A percentile compares a stretch with the other conserved stretches of the same genome.
Evolutionary conservation across 2,113 vertebrate species (phyloP).

Genomic region (Mesembrinibis cayennensis): DNA sequence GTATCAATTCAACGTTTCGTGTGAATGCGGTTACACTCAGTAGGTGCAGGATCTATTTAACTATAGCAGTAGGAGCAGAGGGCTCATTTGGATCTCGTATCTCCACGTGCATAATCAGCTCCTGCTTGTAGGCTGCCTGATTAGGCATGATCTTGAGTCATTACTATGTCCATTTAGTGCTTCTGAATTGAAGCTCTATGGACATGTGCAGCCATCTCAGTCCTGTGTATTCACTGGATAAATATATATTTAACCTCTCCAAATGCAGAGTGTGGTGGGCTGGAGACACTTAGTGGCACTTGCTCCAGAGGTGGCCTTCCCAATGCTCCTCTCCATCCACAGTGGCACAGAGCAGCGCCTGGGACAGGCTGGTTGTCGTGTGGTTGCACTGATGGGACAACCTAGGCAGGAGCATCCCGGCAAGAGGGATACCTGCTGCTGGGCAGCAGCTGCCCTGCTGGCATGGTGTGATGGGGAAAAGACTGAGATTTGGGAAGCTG

Average conservation of each 20-base stretch:
- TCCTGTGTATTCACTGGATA: neutral
- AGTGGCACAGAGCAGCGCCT: fast-evolving
- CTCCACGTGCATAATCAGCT: neutral
- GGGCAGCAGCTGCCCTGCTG: neutral
- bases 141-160: neutral
- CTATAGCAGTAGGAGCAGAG: neutral
- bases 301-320: neutral
- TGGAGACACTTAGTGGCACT: neutral
- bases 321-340: neutral
- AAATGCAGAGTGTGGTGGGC: neutral
- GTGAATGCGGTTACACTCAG: neutral
- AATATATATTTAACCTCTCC: neutral
- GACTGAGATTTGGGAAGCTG: neutral
- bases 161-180: neutral
- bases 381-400: neutral
- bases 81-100: neutral
- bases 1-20: fast-evolving
- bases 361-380: fast-evolving
- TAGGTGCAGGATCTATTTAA: neutral
- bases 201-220: neutral
- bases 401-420: neutral
- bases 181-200: neutral
- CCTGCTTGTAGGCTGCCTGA: neutral
- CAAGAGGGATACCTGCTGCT: neutral
- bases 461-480: neutral